A percentile compares a stretch with the other conserved stretches of the same genome.
Evolutionary conservation across 2,797 vertebrate species (phyloP).

Genomic region (Sebastes melanostomus): DNA sequence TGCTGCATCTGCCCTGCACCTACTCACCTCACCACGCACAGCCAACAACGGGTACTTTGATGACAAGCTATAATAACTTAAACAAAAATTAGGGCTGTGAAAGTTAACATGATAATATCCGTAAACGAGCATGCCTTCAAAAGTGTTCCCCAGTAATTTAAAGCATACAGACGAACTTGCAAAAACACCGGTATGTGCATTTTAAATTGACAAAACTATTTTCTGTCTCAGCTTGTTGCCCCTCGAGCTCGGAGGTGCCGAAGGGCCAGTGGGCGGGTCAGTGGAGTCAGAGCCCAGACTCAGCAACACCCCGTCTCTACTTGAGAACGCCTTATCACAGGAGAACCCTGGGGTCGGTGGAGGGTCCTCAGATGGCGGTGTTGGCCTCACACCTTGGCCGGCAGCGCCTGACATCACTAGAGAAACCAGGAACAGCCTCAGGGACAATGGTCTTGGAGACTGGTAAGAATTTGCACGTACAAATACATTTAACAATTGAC

Average conservation of each 20-base stretch:
- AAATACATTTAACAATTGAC: background rate
- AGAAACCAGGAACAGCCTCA: conserved; percentile 92
- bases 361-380: conserved; percentile 76
- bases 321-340: conserved; percentile 91
- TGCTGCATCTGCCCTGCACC: conserved; percentile 90
- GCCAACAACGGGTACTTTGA: conserved; percentile 75
- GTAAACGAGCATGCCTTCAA: background rate
- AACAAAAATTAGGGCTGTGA: no score
- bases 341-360: conserved; percentile 78
- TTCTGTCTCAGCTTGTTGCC: conserved; percentile 79
- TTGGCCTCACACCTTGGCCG: conserved; percentile 90
- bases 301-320: conserved; percentile 86
- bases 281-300: conserved; percentile 84
- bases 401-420: conserved; percentile 97
- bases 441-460: conserved; percentile 91
- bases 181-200: background rate
- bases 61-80: background rate
- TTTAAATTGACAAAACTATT: background rate
- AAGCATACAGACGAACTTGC: background rate
- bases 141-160: background rate
- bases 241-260: conserved; percentile 85
- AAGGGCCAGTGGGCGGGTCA: conserved; percentile 42
- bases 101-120: background rate
- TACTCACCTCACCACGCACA: conserved; percentile 86
- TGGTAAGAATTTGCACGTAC: conserved; percentile 78